Evolutionary conservation across 2,797 vertebrate species (phyloP), one percentile per base, ranked within the genome.

Genomic region (Bradypus variegatus): DNA sequence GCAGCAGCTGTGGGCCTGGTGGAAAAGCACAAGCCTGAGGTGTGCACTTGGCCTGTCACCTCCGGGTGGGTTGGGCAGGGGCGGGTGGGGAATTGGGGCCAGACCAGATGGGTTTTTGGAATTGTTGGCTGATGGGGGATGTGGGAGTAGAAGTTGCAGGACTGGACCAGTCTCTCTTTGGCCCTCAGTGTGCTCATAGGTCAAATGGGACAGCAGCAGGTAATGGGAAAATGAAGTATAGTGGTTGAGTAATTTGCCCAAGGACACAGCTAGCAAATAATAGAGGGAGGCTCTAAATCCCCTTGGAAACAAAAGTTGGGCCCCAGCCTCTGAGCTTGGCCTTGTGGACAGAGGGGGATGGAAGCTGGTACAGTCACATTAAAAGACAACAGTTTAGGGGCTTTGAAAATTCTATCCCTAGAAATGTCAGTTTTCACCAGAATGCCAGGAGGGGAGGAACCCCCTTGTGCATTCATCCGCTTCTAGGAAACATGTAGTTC

Each of bases 341-440:
- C 45, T 14, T 18, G 2, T 1, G 31, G 53, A 38, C 1, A 6
- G 62, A 25, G 3, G 31, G 33, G 25, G 10, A 67, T 8, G 5
- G 78, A 33, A 70, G 7, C 23, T 2, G 15, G 16, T 36, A 50
- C 50, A 29, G 60, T 5, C 1, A 7, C 0, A 2, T 4, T 3
- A 9, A 31, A 16, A 33, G 41, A 41, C 33, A 45, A 19, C 7
- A 21, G 23, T 38, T 53, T 25, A 2, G 65, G 64, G 53, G 67
- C 27, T 13, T 23, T n/a, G 60, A 21, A 11, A 33, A 27, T 12
- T 23, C 88, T 33, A 38, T 19, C 23, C 16, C 33, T 1, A n/a
- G 69, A 38, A 41, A 21, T 0, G 5, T 2, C 15, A 19, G 41
- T 64, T 41, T 73, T 21, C n/a, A 31, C 29, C 58, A 53, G 55